Percentiles rank a stretch among this genome's conserved stretches.
Conservation (phyloP, 2,113 vertebrate genomes). For the Montifringilla adamsi region DNA sequence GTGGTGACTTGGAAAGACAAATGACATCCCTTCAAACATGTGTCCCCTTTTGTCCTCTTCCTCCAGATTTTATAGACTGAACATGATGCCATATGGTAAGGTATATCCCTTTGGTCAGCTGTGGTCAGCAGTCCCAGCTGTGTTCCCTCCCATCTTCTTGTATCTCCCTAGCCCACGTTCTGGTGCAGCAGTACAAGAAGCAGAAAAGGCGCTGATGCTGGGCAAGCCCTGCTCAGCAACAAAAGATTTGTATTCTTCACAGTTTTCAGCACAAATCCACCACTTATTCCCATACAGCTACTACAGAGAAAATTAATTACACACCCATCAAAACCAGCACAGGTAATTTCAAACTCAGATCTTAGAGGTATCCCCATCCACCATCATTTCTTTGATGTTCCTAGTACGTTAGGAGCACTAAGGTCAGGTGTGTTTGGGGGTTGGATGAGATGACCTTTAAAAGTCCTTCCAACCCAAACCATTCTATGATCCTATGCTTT, state of each 20-base stretch:
- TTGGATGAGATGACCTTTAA: neutral
- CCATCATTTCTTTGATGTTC: neutral
- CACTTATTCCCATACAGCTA: neutral
- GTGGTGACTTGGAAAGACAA: fast-evolving
- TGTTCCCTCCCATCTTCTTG: neutral
- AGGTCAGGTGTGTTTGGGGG: neutral
- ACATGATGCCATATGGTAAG: neutral
- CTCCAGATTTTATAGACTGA: neutral
- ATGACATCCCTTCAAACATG: neutral
- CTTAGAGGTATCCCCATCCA: neutral
- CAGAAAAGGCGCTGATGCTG: neutral
- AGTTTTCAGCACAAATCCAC: neutral
- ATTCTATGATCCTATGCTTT: neutral
- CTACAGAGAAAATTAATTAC: neutral
- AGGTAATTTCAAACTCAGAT: neutral
- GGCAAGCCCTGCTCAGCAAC: neutral
- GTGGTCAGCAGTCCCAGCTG: neutral
- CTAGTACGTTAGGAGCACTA: neutral
- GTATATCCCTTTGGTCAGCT: neutral
- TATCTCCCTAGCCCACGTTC: fast-evolving
- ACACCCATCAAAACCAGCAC: neutral
- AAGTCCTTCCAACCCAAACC: neutral
- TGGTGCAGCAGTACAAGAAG: neutral
- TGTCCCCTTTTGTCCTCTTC: neutral
- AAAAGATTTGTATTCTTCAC: neutral